A percentile compares a stretch with the other conserved stretches of the same genome.
Conservation (phyloP, 64 coral and sea anemone species). For the Dendronephthya gigantea region DNA sequence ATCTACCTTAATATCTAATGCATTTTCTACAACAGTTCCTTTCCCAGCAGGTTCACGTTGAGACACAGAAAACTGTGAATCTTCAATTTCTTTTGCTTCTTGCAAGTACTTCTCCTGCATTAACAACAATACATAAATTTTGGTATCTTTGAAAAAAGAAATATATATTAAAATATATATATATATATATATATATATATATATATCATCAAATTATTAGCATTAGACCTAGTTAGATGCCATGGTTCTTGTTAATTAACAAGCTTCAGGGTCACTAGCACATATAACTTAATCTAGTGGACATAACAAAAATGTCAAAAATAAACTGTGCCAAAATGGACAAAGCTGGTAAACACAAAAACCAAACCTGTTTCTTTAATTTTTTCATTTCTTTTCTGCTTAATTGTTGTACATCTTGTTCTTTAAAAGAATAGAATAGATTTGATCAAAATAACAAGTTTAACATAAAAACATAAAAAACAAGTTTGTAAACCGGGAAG, state of each 20-base stretch:
- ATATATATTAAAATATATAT: no score
- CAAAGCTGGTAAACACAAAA: no score
- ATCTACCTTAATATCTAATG: constrained; percentile 78
- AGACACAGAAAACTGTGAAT: constrained; percentile 90
- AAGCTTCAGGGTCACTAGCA: no score
- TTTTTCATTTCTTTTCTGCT: constrained; percentile 83
- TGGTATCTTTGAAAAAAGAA: background rate
- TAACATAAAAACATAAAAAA: no score
- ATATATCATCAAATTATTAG: no score
- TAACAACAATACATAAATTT: background rate
- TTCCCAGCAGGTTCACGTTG: constrained; percentile 81
- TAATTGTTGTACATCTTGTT: constrained; percentile 53
- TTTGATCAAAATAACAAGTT: no score
- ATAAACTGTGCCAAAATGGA: no score
- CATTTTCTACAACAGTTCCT: constrained; percentile 69
- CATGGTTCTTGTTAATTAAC: no score
- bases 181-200: no score
- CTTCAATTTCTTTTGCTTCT: constrained; percentile 67
- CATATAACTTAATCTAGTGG: no score
- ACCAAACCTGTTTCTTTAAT: constrained; percentile 65
- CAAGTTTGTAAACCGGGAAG: no score
- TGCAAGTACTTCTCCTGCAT: constrained; percentile 67
- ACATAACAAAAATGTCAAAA: background rate
- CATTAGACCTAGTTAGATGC: no score
- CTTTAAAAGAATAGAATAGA: constrained; percentile 20